Evolutionary conservation across 2,888 invertebrate genomes (phyloP).

Genomic region (Tineola bisselliella): DNA sequence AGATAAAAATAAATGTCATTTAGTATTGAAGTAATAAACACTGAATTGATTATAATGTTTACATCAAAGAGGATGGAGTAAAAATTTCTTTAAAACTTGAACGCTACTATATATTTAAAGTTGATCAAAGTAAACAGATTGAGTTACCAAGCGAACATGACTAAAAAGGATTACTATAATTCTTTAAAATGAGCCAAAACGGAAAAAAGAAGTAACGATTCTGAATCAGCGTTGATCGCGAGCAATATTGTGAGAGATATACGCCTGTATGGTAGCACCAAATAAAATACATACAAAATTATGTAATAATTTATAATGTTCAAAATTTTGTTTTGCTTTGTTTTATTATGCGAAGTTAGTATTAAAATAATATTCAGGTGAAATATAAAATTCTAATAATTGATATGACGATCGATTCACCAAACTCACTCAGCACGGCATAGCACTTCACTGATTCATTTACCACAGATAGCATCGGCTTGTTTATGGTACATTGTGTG

Average conservation of each 20-base stretch:
- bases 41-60: too few species aligned
- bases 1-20: too few species aligned
- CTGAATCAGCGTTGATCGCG: conserved; percentile 6
- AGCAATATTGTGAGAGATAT: neutral
- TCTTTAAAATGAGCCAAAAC: neutral
- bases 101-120: neutral
- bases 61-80: too few species aligned
- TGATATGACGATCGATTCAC: too few species aligned
- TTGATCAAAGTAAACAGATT: conserved; percentile 8
- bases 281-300: neutral
- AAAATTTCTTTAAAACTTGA: neutral
- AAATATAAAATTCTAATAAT: too few species aligned
- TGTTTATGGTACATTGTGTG: conserved; percentile 64
- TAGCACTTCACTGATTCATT: conserved; percentile 46
- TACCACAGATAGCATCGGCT: conserved; percentile 54
- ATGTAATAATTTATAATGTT: too few species aligned
- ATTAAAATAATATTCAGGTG: too few species aligned
- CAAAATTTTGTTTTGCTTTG: too few species aligned
- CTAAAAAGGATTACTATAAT: neutral
- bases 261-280: neutral
- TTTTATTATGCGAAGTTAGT: too few species aligned
- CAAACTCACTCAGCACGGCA: neutral
- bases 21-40: too few species aligned
- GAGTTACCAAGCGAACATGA: conserved; percentile 1
- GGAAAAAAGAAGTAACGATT: neutral